Percentiles rank a stretch among this genome's conserved stretches.
Evolutionary conservation across 2,888 invertebrate species (phyloP).

Genomic region (Athalia circularis): DNA sequence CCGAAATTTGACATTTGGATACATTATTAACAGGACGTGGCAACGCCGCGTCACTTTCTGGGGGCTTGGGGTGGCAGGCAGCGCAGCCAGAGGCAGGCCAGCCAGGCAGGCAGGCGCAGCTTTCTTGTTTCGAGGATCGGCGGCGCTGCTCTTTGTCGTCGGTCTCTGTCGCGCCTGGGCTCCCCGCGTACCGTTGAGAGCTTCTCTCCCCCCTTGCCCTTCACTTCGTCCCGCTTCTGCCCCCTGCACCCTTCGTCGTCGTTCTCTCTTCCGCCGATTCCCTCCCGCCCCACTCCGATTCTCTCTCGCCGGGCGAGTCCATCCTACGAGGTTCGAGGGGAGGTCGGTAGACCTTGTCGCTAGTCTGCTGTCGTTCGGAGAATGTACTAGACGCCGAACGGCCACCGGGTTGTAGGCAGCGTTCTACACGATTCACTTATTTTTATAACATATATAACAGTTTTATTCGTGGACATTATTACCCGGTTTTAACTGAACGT

Average conservation of each 20-base stretch:
- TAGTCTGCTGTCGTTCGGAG: slow-evolving; percentile 74
- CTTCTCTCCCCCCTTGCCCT: slow-evolving; percentile 42
- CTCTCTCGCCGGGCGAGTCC: slow-evolving; percentile 71
- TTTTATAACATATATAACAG: not conserved
- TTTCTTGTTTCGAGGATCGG: slow-evolving; percentile 68
- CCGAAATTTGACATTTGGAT: slow-evolving; percentile 53
- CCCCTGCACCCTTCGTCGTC: slow-evolving; percentile 47
- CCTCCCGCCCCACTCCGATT: slow-evolving; percentile 51
- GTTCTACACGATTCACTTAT: slow-evolving; percentile 17
- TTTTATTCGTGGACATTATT: not conserved
- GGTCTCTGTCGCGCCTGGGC: slow-evolving; percentile 37
- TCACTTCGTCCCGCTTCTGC: slow-evolving; percentile 42
- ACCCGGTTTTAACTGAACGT: not conserved
- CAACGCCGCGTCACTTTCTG: slow-evolving; percentile 65
- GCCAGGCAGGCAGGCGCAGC: slow-evolving; percentile 56
- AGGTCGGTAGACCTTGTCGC: slow-evolving; percentile 69
- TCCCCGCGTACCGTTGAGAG: too few species aligned
- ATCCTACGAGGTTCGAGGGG: slow-evolving; percentile 65
- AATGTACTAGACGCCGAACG: slow-evolving; percentile 67
- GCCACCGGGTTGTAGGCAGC: slow-evolving; percentile 53
- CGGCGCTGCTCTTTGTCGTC: slow-evolving; percentile 60
- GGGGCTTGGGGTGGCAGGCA: slow-evolving; percentile 64
- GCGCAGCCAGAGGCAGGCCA: slow-evolving; percentile 55
- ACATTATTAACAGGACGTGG: slow-evolving; percentile 62
- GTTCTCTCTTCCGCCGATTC: slow-evolving; percentile 43